Evolutionary conservation across 2,888 invertebrate species (phyloP).

Genomic region (Drosophila peninsularis): DNA sequence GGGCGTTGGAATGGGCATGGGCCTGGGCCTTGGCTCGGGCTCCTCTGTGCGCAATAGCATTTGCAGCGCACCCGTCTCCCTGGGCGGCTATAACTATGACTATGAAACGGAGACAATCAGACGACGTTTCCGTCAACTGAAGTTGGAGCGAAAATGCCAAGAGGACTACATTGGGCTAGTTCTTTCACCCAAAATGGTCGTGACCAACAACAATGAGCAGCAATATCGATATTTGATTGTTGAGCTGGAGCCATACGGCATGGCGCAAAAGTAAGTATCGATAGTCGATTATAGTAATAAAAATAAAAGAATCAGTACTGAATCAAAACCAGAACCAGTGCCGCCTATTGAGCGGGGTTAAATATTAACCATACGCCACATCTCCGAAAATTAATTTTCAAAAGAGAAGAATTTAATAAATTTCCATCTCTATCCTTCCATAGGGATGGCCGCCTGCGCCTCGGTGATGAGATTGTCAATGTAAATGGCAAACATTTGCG

Average conservation of each 20-base stretch:
- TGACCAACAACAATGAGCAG: constrained; percentile 85
- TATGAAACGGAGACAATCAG: constrained; percentile 86
- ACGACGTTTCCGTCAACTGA: constrained; percentile 88
- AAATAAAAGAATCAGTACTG: not conserved
- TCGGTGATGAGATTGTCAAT: constrained; percentile 95
- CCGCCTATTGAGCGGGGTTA: not conserved
- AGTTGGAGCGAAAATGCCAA: constrained; percentile 88
- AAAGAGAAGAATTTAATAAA: not conserved
- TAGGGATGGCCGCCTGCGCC: constrained; percentile 92
- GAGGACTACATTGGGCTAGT: constrained; percentile 90
- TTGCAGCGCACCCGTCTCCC: constrained; percentile 83
- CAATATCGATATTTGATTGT: constrained; percentile 88
- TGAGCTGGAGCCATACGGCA: constrained; percentile 88
- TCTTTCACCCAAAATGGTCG: constrained; percentile 88
- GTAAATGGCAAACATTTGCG: constrained; percentile 93
- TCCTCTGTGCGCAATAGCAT: constrained; percentile 66
- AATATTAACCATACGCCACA: not conserved
- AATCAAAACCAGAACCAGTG: not conserved
- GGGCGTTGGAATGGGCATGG: constrained; percentile 73
- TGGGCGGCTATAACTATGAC: constrained; percentile 85
- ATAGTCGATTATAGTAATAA: not conserved
- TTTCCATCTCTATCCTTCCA: constrained; percentile 38
- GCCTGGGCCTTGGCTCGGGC: constrained; percentile 35
- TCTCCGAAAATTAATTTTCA: not conserved
- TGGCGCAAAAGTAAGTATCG: constrained; percentile 86